phyloP scores from a whole-genome alignment of 2,888 invertebrate species.

The Agrilus mali region DNA sequence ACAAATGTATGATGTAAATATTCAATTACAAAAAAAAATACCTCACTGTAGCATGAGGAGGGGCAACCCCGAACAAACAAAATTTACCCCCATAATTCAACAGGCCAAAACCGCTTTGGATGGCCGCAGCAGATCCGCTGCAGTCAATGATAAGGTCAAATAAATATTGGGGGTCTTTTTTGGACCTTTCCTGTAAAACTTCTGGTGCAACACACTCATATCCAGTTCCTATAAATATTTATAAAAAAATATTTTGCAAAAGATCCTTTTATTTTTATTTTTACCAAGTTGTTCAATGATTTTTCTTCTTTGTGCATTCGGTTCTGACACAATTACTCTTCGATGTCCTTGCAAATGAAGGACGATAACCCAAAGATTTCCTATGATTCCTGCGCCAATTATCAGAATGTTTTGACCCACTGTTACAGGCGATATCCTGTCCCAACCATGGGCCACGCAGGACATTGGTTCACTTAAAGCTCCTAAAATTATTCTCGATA shows the following conservation, averaged over 20 bases:
- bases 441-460: conserved; percentile 57
- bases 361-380: conserved; percentile 52
- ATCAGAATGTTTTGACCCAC: conserved; percentile 51
- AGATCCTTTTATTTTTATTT: too few species aligned
- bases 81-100: conserved; percentile 50
- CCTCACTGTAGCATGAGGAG: conserved; percentile 36
- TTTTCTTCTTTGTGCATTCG: conserved; percentile 39
- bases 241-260: too few species aligned
- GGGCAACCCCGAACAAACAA: conserved; percentile 56
- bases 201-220: conserved; percentile 43
- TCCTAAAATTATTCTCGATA: too few species aligned
- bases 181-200: conserved; percentile 28
- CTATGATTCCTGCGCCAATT: conserved; percentile 61
- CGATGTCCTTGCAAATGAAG: conserved; percentile 57
- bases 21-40: too few species aligned
- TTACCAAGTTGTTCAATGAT: conserved; percentile 41
- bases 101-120: conserved; percentile 47
- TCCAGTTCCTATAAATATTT: conserved; percentile 42
- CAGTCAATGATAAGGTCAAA: conserved; percentile 61
- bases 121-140: conserved; percentile 57
- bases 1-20: not conserved
- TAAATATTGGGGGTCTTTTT: conserved; percentile 29
- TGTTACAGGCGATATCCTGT: conserved; percentile 45
- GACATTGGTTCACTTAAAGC: conserved; percentile 58
- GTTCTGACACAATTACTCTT: conserved; percentile 56